Percentiles rank a stretch among this genome's conserved stretches.
Evolutionary conservation across 2,113 vertebrate genomes (phyloP).

Genomic region (Brachyhypopomus occidentalis): DNA sequence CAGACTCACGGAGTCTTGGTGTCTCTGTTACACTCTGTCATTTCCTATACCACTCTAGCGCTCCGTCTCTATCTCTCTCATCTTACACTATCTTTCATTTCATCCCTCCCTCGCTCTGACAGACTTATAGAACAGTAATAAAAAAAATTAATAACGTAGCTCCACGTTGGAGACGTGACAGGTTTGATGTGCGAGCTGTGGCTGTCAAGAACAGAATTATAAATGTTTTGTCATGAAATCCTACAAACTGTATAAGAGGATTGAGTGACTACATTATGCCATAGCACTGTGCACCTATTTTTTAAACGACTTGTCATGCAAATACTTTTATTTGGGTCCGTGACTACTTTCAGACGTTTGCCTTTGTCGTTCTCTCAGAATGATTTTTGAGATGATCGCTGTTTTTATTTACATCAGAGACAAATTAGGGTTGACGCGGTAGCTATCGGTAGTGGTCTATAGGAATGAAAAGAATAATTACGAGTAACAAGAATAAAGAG

Average conservation of each 20-base stretch:
- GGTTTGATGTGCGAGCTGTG: slow-evolving; percentile 46
- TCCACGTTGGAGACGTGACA: slow-evolving; percentile 48
- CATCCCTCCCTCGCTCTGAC: slow-evolving; percentile 41
- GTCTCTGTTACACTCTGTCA: slow-evolving; percentile 52
- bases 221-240: slow-evolving; percentile 35
- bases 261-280: background rate
- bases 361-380: background rate
- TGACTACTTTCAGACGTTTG: no score
- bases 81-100: background rate
- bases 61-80: slow-evolving; percentile 34
- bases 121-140: slow-evolving; percentile 54
- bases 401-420: background rate
- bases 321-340: no score
- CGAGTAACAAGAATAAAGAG: no score
- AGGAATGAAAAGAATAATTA: no score
- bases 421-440: no score
- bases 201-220: slow-evolving; percentile 35
- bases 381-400: background rate
- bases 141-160: slow-evolving; percentile 55
- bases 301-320: no score
- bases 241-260: slow-evolving; percentile 25
- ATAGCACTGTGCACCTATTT: no score
- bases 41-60: slow-evolving; percentile 37
- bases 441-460: no score
- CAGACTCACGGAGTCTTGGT: slow-evolving; percentile 57